Base-by-base conservation (phyloP, 2,797 vertebrate genomes). In the Todus mexicanus region DNA sequence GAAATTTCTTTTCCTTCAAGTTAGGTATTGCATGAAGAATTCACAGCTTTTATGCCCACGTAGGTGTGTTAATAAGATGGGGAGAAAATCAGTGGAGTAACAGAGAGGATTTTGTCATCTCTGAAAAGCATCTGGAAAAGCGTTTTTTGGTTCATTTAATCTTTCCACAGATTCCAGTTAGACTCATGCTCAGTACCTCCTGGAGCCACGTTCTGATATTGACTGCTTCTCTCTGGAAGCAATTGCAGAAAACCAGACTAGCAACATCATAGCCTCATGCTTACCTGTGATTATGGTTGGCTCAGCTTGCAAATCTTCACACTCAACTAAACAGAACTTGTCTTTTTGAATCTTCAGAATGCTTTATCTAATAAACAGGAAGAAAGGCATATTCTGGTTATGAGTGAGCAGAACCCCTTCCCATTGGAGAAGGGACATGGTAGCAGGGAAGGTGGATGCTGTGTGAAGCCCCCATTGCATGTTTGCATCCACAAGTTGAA, bases 381-480 rank as follows among this genome's bases (percentile, higher is more conserved):
- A 33, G 43, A 48, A 77, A 57, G 57, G 22, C 5, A 9, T 40
- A 5, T 70, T 85, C 43, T 83, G 27, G 15, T 83, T 70, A 10
- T 31, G 37, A 27, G 19, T 26, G 66, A 69, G 50, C 45, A 72
- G 25, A 84, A 60, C 20, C 40, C n/a, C 83, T 43, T 77, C 53
- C 79, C 0, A 0, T 4, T 57, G 80, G 43, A 85, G 69, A 51
- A 26, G 26, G 3, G 70, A 23, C 5, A 1, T n/a, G 16, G 20
- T 64, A 19, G 27, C 47, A 7, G 12, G 71, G 29, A 71, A 37
- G 43, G 48, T 4, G 2, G 35, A 84, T 59, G 29, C 60, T 23
- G 0, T 48, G 57, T 37, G 16, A 50, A 88, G 23, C 12, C 27
- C 9, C 12, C 56, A 10, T 12, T 51, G 12, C 0, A 0, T 31